Evolutionary conservation across 2,797 vertebrate species (phyloP), one percentile per base, ranked within the genome.

Genomic region (Tinamus major): DNA sequence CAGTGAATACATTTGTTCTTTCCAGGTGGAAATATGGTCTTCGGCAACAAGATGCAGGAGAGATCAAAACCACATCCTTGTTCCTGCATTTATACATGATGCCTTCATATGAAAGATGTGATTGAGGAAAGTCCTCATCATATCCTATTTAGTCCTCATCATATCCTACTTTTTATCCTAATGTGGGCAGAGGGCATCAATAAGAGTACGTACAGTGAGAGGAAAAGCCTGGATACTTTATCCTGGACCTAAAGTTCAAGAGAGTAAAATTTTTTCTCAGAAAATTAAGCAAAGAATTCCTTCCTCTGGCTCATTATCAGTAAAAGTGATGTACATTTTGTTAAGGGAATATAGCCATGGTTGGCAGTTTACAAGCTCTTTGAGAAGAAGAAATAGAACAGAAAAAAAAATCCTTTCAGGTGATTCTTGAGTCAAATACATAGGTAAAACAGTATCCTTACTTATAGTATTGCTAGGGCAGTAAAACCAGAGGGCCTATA

Each of bases 1-100:
- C 53, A 44, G 17, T 4, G 10, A 79, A 59, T 29, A 19, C 12
- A 7, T 58, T 29, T 81, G 9, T 0, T 0, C 42, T 82, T 64
- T 67, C 31, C 23, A 39, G 17, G 8, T 21, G 37, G 37, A 63
- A 82, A 14, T 15, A 37, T 4, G 6, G 16, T 63, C n/a, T 35
- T 74, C 15, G 21, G 23, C 10, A 74, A 17, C 12, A 76, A 69
- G 67, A 35, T 24, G 10, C 31, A 12, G 26, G 16, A 89, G 75
- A 35, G 24, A 76, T 46, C 2, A 68, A 10, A 90, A 24, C 6
- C 6, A 19, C 23, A 12, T 44, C 9, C 64, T 81, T 10, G 4
- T 46, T n/a, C 10, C 15, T 39, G 39, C 19, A n/a, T 91, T 79
- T 42, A 21, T 37, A 78, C 10, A 16, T 2, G 4, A 44, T 24